A percentile compares a stretch with the other conserved stretches of the same genome.
These are phyloP conservation scores for Asarcornis scutulata DNA, from an alignment of 2,113 vertebrate genomes.

Conservation along the genomic window DNA sequence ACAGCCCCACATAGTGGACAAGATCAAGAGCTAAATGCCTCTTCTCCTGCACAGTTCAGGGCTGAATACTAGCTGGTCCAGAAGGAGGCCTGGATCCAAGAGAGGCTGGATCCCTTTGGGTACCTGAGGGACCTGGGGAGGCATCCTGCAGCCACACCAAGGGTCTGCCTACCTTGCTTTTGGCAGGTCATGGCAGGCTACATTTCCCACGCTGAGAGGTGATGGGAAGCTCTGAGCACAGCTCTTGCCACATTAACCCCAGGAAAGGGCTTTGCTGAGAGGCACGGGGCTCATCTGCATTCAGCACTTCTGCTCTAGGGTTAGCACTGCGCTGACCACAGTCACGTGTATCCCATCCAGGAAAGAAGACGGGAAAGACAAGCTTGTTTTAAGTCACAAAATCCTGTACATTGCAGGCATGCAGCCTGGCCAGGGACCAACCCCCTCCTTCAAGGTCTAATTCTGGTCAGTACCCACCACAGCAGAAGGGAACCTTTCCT, in stretches of 20 bases:
- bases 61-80: accelerated
- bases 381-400: not conserved
- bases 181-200: not conserved
- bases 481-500: not conserved
- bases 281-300: not conserved
- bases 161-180: not conserved
- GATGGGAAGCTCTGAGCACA: not conserved
- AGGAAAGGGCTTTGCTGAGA: not conserved
- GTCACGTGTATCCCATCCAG: not conserved
- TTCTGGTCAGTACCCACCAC: accelerated
- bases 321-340: not conserved
- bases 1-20: not conserved
- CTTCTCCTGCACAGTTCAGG: not conserved
- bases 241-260: not conserved
- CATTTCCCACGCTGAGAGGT: not conserved
- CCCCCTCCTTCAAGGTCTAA: not conserved
- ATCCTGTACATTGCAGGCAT: not conserved
- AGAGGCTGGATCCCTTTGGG: not conserved
- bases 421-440: not conserved
- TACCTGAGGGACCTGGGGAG: not conserved
- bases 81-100: not conserved
- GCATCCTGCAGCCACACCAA: not conserved
- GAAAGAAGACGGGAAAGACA: not conserved
- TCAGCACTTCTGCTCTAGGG: not conserved
- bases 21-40: not conserved